Evolutionary conservation across 2,888 invertebrate genomes (phyloP), one percentile per base, ranked within the genome.

Genomic region (Petrophora chlorosata): DNA sequence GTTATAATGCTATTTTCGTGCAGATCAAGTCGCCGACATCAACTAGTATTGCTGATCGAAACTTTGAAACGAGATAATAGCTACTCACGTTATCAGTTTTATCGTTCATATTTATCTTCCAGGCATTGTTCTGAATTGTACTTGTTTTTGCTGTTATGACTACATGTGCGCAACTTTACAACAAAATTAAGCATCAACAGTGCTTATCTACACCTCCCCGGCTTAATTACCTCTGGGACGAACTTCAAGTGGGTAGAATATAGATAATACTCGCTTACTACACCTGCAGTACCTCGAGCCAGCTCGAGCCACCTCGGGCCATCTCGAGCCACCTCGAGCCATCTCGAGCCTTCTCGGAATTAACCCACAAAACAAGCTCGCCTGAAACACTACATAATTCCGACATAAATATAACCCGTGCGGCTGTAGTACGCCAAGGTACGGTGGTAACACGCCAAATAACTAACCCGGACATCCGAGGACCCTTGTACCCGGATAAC

Each of bases 401-500:
- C 19, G 25, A 48, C 47, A 42, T 48, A 48, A 41, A 48, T 34
- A 9, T 41, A 35, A 47, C 39, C 39, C 22, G n/a, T n/a, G n/a
- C n/a, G n/a, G n/a, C n/a, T 39, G 51, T 52, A 39, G 38, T 42
- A 25, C 32, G 17, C 38, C 19, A 15, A 46, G 46, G 46, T 38
- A 39, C 45, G 39, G 34, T 34, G 40, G 46, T 35, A 47, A 48
- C 43, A 54, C 33, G 43, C 48, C 46, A 53, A 58, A 61, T 61
- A 56, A 51, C 50, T 56, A 56, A 56, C 32, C 54, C 52, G 33
- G 42, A 32, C 26, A 45, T 49, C 46, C 48, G 46, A 44, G 43
- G 47, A 53, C 51, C 59, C 54, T 59, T 56, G 56, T 56, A 56
- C 35, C 53, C 46, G 48, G 56, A 42, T 57, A 59, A 54, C 51